Base-by-base conservation (phyloP, 2,113 vertebrate genomes). In the Telmatochromis brachygnathus region DNA sequence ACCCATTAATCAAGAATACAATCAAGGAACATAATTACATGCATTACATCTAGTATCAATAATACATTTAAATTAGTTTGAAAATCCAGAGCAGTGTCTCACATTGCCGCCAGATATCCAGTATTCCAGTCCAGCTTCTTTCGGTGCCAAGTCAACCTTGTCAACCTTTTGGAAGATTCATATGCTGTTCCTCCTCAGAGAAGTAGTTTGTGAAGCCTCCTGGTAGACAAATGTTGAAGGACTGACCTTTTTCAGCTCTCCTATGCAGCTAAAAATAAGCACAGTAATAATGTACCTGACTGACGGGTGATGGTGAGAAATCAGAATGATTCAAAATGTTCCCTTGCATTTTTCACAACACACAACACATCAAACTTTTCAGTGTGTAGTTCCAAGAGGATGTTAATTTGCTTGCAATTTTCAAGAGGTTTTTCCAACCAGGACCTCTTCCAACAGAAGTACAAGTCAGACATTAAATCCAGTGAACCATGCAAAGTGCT, bases 401-500 rank as follows among this genome's bases (percentile, higher is more conserved):
- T 26, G 39, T 15, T 68, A 83, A 73, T 87, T 62, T 55, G 28
- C 53, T 79, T 58, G 35, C 45, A 77, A 49, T 77, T 51, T 77
- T 77, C 45, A 33, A 77, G 17, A 77, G 15, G 33, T 9, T 12
- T 87, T 87, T 83, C 79, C 39, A 77, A 8, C 26, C 42, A 30
- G 45, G 26, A 49, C 17, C 19, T 7, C 56, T 87, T 83, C 84
- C 49, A 77, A 77, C 73, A 77, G 23, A 42, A 42, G 51, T 55
- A 17, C 37, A 60, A 87, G 7, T 85, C 60, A 8, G 39, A 90
- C 73, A 87, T 87, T 87, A 88, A 55, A 91, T 56, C 81, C 45
- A 87, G 70, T 84, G 54, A 91, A 37, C 62, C 90, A 77, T 77
- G 89, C 26, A 87, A 87, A 92, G 55, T 39, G 21, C 37, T 85